Percentiles rank a stretch among this genome's conserved stretches.
These are phyloP conservation scores for Nomada lathburiana DNA, from an alignment of 2,888 invertebrate genomes.

Conservation along the genomic window DNA sequence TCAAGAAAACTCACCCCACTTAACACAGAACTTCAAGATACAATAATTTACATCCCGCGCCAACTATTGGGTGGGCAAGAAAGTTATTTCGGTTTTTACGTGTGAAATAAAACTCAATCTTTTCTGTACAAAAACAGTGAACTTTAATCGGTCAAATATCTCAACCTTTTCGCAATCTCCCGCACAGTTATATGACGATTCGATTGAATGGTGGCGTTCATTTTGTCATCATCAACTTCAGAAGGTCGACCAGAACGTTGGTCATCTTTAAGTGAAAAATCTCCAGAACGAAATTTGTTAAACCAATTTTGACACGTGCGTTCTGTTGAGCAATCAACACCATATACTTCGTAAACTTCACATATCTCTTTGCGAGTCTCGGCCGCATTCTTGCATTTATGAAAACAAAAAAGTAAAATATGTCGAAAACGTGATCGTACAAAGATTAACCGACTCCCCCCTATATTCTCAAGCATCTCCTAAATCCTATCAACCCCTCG, in stretches of 20 bases:
- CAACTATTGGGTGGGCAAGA: too few species aligned
- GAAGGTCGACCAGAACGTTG: constrained; percentile 25
- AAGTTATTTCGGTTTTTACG: too few species aligned
- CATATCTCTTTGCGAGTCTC: constrained; percentile 30
- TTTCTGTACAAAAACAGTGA: too few species aligned
- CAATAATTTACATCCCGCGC: too few species aligned
- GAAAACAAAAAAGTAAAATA: neutral
- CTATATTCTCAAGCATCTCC: too few species aligned
- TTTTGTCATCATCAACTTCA: constrained; percentile 31
- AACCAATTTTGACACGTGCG: constrained; percentile 22
- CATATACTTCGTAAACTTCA: constrained; percentile 33
- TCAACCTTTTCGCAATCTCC: constrained; percentile 10
- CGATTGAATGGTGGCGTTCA: constrained; percentile 21
- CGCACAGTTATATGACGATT: neutral
- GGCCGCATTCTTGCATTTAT: constrained; percentile 3
- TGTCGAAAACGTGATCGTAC: neutral
- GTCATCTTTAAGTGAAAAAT: neutral
- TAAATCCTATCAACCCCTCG: too few species aligned
- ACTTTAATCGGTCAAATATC: too few species aligned
- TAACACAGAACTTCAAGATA: too few species aligned
- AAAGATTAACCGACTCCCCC: too few species aligned
- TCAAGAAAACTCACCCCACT: too few species aligned
- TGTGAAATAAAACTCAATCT: too few species aligned
- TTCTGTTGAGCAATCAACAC: constrained; percentile 9
- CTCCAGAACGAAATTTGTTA: constrained; percentile 24